Evolutionary conservation across 2,113 vertebrate species (phyloP), one percentile per base, ranked within the genome.

Genomic region (Gnathonemus echidnorhynchus): DNA sequence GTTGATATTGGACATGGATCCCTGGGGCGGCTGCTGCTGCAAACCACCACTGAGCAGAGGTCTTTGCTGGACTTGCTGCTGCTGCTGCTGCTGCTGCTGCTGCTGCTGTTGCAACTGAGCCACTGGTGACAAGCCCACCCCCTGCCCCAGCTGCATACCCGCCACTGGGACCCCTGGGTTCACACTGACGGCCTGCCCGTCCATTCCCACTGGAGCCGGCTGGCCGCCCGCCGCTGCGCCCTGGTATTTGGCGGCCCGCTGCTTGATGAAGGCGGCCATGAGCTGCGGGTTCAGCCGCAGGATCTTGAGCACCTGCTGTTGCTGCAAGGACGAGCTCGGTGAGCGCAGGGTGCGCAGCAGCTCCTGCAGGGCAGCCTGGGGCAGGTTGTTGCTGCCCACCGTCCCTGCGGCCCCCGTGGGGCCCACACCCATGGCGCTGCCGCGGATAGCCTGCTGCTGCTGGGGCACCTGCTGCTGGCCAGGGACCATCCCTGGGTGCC

Each of bases 251-350:
- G 96, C 96, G 0, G 93, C 97, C 88, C 97, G 93, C 92, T 97
- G 97, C 93, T 97, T 97, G 94, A 97, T 97, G 95, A 93, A 97
- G 48, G 96, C 96, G 0, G 97, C 97, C 95, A 98, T 95, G 89
- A 98, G 95, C 92, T 97, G 97, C 86, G 97, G 97, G 89, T 97
- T 97, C 93, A 97, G 97, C 35, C 97, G 97, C 87, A 98, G 96
- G 93, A 98, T 98, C 93, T 97, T 97, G 89, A 94, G 92, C 24
- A 94, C 93, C 95, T 98, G 97, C 94, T 98, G 97, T 95, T 98
- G 97, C 93, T 98, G 97, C 89, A 96, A 86, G 0, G 92, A 91
- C 19, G 93, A 93, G 84, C 91, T 93, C 7, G 93, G 93, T 1
- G 93, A 93, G 11, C 92, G 92, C 15, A 94, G 91, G 4, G 93